These are phyloP conservation scores for Macrotis lagotis DNA, from an alignment of 2,113 vertebrate species.

Conservation along the genomic window DNA sequence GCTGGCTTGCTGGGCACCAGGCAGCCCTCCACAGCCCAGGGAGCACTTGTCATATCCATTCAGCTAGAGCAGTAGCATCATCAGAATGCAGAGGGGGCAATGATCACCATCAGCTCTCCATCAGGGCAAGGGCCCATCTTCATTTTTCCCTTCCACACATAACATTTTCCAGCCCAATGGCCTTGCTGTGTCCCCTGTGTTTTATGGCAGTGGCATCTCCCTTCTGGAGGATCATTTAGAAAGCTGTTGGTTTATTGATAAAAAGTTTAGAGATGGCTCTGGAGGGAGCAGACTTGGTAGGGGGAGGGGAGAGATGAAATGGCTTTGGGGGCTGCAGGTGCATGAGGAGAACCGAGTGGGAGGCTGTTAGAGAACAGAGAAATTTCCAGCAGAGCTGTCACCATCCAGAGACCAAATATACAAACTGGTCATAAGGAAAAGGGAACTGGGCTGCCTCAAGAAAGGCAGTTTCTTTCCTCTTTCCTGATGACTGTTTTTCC, in stretches of 20 bases:
- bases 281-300: not conserved
- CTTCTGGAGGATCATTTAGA: conserved; percentile 64
- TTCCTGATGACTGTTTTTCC: conserved; percentile 11
- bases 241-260: conserved; percentile 47
- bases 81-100: not conserved
- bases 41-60: not conserved
- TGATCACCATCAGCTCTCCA: conserved; percentile 42
- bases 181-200: conserved; percentile 71
- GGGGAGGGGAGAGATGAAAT: not conserved
- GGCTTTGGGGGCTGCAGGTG: not conserved
- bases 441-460: rapidly evolving
- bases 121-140: conserved; percentile 55
- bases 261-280: not conserved
- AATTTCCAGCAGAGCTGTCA: conserved; percentile 1
- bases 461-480: not conserved
- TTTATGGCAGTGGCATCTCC: conserved; percentile 76
- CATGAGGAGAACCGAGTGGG: not conserved
- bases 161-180: conserved; percentile 78
- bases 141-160: conserved; percentile 45
- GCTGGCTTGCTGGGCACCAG: not conserved
- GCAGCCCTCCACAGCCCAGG: not conserved
- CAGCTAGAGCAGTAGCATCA: not conserved
- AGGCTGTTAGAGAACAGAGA: too few relatives aligned
- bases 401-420: not conserved
- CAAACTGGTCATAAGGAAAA: not conserved